Base-by-base conservation (phyloP, 2,888 invertebrate species). In the Drosophila diplacantha region DNA sequence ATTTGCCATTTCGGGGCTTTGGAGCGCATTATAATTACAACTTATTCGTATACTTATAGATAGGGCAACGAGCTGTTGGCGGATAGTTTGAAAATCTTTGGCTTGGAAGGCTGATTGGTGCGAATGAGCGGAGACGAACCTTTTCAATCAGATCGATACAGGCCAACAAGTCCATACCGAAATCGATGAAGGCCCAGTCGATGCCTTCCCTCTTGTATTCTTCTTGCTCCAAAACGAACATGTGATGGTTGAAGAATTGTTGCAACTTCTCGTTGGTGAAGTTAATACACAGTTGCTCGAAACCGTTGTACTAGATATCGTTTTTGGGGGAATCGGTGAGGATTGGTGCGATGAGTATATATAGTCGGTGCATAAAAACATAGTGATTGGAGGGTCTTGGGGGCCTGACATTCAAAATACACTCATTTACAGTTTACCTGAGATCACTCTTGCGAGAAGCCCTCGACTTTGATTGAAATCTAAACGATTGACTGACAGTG, bases 231-330 rank as follows among this genome's bases (percentile, higher is more conserved):
- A 98, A 92, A 85, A 99, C 97, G 90, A 99, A 99, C 98, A 99
- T 98, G 93, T 98, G 96, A 90, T 98, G 98, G 91, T 99, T 98
- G 94, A 99, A 99, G 92, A 98, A 99, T 91, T 99, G 98, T 91
- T 99, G 98, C 84, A 99, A 93, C 91, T 97, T 97, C 90, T 98
- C 98, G 90, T 98, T 99, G 90, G 98, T 98, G 92, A 98, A 98
- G 93, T 99, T 99, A 93, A 98, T 99, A 92, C 98, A 98, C 90
- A 99, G 93, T 93, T 98, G 98, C 91, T 98, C 98, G 92, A 98
- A 98, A 89, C 97, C 97, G 92, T 98, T 98, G 92, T 91, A 96
- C 97, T 98, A 91, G 53, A 56, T 60, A 37, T 61, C 57, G 11
- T 41, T 20, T 39, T 37, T 39, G 24, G 24, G 35, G 41, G 57